Conservation (phyloP, 2,888 invertebrate genomes). For the Chloromyia formosa region DNA sequence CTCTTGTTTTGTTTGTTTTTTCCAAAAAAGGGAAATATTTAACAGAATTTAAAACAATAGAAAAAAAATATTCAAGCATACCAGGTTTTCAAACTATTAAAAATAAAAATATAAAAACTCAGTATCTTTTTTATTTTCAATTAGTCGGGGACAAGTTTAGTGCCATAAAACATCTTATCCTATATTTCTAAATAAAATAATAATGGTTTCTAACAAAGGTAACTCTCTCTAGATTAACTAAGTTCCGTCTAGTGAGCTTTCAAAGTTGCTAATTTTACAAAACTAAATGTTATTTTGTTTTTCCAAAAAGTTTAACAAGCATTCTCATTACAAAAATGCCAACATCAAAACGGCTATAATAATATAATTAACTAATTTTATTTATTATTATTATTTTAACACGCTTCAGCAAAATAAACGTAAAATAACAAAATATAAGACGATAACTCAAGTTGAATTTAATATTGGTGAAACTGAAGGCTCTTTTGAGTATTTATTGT, state of each 20-base stretch:
- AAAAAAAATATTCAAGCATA: not conserved
- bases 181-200: not conserved
- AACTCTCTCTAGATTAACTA: constrained; percentile 11
- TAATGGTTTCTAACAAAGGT: not conserved
- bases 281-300: constrained; percentile 5
- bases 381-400: constrained; percentile 7
- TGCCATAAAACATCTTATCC: constrained; percentile 34
- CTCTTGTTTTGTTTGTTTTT: not conserved
- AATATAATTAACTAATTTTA: not conserved
- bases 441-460: no score
- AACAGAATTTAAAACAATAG: not conserved
- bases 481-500: no score
- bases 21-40: constrained; percentile 7
- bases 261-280: not conserved
- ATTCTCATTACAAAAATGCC: constrained; percentile 25
- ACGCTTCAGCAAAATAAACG: constrained; percentile 22
- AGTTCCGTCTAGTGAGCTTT: not conserved
- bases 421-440: constrained; percentile 5
- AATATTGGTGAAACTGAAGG: not conserved
- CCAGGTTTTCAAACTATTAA: not conserved
- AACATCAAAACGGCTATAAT: constrained; percentile 18
- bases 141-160: constrained; percentile 10
- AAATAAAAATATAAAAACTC: not conserved
- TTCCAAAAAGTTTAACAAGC: constrained; percentile 30
- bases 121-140: not conserved